phyloP scores from a whole-genome alignment of 1,140 invertebrate genomes.

The Drosophila azteca region DNA sequence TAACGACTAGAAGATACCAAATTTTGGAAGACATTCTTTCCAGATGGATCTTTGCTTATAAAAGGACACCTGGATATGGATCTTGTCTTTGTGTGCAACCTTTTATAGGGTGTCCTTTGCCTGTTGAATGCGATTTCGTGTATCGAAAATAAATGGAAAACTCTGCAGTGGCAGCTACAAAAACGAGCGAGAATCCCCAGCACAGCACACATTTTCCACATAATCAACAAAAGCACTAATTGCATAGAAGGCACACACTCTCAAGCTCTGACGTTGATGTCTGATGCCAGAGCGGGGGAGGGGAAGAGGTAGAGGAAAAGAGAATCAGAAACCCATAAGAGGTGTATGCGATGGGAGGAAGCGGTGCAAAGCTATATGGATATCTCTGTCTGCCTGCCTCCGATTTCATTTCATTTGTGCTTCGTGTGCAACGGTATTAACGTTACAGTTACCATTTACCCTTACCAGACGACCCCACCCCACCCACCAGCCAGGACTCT shows the following conservation, averaged over 20 bases:
- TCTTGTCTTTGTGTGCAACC: too few relatives aligned
- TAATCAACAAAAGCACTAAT: slow-evolving; percentile 82
- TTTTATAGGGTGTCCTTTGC: too few relatives aligned
- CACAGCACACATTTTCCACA: slow-evolving; percentile 50
- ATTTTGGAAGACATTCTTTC: too few relatives aligned
- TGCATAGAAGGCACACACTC: slow-evolving; percentile 68
- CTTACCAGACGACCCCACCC: slow-evolving; percentile 4
- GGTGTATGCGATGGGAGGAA: background rate
- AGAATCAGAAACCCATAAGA: background rate
- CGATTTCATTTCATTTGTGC: slow-evolving; percentile 70
- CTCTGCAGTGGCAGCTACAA: slow-evolving; percentile 11
- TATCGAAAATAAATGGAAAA: background rate
- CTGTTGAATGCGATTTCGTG: too few relatives aligned
- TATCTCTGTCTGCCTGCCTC: slow-evolving; percentile 46
- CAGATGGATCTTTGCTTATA: too few relatives aligned
- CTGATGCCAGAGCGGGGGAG: slow-evolving; percentile 23
- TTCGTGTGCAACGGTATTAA: slow-evolving; percentile 72
- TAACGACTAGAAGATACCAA: slow-evolving; percentile 1
- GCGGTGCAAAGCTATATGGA: background rate
- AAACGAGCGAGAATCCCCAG: slow-evolving; percentile 23
- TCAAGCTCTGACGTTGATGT: slow-evolving; percentile 65
- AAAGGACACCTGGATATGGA: too few relatives aligned
- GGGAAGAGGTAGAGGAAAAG: too few relatives aligned
- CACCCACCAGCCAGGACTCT: slow-evolving; percentile 20
- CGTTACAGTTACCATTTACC: slow-evolving; percentile 60